These are phyloP conservation scores for Brachionus rubens DNA, from an alignment of 1,140 invertebrate species.

Conservation along the genomic window DNA sequence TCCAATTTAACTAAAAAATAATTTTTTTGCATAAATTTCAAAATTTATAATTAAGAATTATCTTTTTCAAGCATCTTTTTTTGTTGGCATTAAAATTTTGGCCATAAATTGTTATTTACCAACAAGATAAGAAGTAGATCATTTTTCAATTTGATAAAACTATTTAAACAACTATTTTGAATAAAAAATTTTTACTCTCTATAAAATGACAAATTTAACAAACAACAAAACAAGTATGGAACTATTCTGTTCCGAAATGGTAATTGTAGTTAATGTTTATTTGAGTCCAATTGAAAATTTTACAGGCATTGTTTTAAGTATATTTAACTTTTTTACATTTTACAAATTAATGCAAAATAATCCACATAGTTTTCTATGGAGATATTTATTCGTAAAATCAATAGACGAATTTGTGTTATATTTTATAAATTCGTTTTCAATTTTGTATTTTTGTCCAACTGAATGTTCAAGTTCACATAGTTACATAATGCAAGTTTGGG, in stretches of 20 bases:
- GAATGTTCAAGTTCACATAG: neutral
- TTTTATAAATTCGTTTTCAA: neutral
- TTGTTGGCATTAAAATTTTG: no score
- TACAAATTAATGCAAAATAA: neutral
- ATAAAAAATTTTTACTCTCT: no score
- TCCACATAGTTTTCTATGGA: neutral
- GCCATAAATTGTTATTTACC: no score
- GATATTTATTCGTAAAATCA: neutral
- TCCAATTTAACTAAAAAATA: no score
- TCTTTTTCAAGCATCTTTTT: no score
- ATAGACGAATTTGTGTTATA: neutral
- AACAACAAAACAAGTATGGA: no score
- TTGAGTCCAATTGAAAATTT: neutral
- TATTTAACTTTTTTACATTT: neutral
- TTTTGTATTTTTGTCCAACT: neutral
- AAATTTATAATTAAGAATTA: no score
- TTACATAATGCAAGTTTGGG: slow-evolving; percentile 23
- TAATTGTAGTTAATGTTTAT: neutral
- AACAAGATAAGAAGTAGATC: no score
- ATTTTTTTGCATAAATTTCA: no score
- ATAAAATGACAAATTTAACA: no score
- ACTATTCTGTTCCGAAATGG: neutral
- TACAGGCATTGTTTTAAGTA: neutral
- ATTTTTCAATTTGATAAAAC: no score
- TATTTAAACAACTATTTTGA: no score